Base-by-base conservation (phyloP, 2,888 invertebrate species). In the Agrochola macilenta region DNA sequence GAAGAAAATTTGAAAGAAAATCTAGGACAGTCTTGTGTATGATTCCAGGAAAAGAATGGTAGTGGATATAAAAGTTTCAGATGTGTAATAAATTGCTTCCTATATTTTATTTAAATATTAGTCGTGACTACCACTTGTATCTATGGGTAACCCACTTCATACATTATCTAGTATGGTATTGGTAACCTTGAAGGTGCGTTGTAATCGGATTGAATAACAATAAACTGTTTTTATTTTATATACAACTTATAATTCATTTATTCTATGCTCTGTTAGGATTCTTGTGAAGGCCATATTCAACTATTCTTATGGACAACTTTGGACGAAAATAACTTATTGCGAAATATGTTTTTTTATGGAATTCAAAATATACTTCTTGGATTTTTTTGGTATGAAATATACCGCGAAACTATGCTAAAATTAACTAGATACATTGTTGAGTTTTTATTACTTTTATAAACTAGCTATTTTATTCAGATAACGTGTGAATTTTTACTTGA, bases 171-270 rank as follows among this genome's bases (percentile, higher is more conserved):
- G 74, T 77, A 85, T 75, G 73, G 76, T 78, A 87, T 74, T 63
- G 72, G 72, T 43, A 80, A 79, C 87, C 89, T 87, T 87, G 88
- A 70, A 83, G 71, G 61, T 61, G 61, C 52, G 77, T 43, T 78
- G 77, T 87, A 82, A 85, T 88, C 81, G 57, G 71, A 78, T 80
- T 83, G 85, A 87, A 87, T 82, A 88, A 81, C 76, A 83, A 88
- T 83, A 76, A n/a, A 76, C 69, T 77, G 74, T 82, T 85, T 77
- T 74, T 84, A 83, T 78, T 82, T 78, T 76, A 68, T 58, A 57
- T 58, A 81, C 76, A 81, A 71, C 65, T 87, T 85, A 73, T 76
- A 78, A 88, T 88, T 83, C 80, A 87, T 88, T 66, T 87, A 87
- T 85, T 83, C 83, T 49, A 43, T 65, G 61, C 65, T 78, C 57